Conservation (phyloP, 2,113 vertebrate species). For the Dendropsophus ebraccatus region DNA sequence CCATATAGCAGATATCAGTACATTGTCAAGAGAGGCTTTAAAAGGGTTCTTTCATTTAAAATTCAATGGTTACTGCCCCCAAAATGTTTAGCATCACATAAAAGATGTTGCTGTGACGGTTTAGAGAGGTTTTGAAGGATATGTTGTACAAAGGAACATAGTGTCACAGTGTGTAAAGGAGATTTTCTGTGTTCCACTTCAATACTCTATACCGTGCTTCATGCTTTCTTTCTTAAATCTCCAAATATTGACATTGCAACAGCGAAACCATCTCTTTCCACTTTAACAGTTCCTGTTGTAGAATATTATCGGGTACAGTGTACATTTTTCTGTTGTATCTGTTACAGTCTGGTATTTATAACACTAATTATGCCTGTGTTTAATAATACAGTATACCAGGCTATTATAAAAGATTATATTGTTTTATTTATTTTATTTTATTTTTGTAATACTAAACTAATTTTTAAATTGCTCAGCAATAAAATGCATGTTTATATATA, state of each 20-base stretch:
- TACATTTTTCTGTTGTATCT: background rate
- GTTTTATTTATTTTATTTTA: too few species aligned
- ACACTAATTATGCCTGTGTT: background rate
- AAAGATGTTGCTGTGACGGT: constrained; percentile 45
- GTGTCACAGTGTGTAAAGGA: constrained; percentile 16
- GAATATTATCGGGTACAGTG: background rate
- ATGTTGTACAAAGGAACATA: constrained; percentile 25
- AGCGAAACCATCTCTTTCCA: constrained; percentile 16
- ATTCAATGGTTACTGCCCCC: background rate
- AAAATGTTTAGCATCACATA: constrained; percentile 35
- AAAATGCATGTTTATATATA: too few species aligned
- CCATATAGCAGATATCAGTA: constrained; percentile 1
- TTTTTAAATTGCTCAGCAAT: too few species aligned
- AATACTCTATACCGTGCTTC: constrained; percentile 34
- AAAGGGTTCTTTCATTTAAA: constrained; percentile 36
- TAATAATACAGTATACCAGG: background rate
- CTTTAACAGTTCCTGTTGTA: background rate
- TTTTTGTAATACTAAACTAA: too few species aligned
- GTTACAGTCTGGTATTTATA: too few species aligned
- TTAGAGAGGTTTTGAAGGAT: constrained; percentile 30
- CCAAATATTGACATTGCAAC: constrained; percentile 30
- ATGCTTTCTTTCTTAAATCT: constrained; percentile 34
- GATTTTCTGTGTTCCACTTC: constrained; percentile 46
- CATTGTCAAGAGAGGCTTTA: background rate
- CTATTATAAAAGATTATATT: background rate